These are phyloP conservation scores for Spea hammondii DNA, from an alignment of 2,797 vertebrate genomes.

Conservation along the genomic window DNA sequence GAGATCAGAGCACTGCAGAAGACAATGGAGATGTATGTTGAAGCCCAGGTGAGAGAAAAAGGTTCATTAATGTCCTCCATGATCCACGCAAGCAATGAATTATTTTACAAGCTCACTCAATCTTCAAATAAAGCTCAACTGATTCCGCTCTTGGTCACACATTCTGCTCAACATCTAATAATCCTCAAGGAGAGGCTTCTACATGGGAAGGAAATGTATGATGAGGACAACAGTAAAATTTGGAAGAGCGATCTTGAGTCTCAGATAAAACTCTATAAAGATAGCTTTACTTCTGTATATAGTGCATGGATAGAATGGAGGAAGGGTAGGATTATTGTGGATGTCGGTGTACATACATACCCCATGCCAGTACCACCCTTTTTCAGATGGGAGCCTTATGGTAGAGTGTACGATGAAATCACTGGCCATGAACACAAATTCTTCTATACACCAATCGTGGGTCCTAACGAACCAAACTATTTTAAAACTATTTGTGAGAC, in stretches of 20 bases:
- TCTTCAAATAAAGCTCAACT: not conserved
- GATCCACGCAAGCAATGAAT: slow-evolving; percentile 3
- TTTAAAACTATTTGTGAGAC: slow-evolving; percentile 4
- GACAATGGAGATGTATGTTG: slow-evolving; percentile 13
- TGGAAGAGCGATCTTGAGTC: slow-evolving; percentile 6
- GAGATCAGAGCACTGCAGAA: not conserved
- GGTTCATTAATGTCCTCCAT: slow-evolving; percentile 12
- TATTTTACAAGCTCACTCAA: slow-evolving; percentile 2
- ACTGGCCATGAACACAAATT: not conserved
- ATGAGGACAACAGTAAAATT: not conserved
- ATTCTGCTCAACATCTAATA: slow-evolving; percentile 3
- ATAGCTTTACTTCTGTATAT: not conserved
- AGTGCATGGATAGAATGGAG: slow-evolving; percentile 11
- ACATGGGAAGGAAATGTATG: slow-evolving; percentile 15
- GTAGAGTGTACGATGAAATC: not conserved
- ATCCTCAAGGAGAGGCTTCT: slow-evolving; percentile 20
- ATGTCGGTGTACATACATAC: accelerated
- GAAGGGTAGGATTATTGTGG: not conserved
- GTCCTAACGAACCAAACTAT: not conserved
- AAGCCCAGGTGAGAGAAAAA: slow-evolving; percentile 7
- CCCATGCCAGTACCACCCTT: not conserved
- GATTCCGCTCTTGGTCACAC: slow-evolving; percentile 10
- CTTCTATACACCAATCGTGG: accelerated
- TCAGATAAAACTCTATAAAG: slow-evolving; percentile 13
- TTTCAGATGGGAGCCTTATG: not conserved